Evolutionary conservation across 2,888 invertebrate genomes (phyloP).

Genomic region (Graphium colonna): DNA sequence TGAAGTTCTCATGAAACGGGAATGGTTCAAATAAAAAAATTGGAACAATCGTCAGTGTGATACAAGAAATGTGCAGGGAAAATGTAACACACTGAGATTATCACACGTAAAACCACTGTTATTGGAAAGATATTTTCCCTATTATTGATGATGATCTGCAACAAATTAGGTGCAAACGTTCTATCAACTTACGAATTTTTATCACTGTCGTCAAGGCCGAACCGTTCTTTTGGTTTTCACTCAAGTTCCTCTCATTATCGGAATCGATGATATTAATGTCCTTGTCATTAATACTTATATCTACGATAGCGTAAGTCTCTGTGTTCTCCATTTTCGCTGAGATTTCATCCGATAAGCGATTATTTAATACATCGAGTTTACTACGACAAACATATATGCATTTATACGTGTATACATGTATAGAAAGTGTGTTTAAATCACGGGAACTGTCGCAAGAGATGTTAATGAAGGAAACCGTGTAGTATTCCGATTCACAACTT

Average conservation of each 20-base stretch:
- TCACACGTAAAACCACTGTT: not conserved
- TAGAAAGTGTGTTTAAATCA: slow-evolving; percentile 29
- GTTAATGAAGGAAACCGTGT: slow-evolving; percentile 17
- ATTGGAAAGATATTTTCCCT: not conserved
- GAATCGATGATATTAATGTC: slow-evolving; percentile 39
- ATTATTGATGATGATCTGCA: not conserved
- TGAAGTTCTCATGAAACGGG: slow-evolving; percentile 2
- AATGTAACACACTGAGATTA: not conserved
- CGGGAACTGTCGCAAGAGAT: slow-evolving; percentile 32
- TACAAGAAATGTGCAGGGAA: not conserved
- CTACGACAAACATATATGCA: not conserved
- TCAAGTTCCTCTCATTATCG: slow-evolving; percentile 28
- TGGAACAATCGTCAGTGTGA: not conserved
- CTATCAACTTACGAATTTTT: slow-evolving; percentile 61
- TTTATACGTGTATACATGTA: not conserved
- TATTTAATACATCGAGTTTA: slow-evolving; percentile 1
- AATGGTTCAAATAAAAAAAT: slow-evolving; percentile 30
- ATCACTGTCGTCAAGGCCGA: slow-evolving; percentile 53
- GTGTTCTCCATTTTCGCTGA: slow-evolving; percentile 50
- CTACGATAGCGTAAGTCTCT: slow-evolving; percentile 61
- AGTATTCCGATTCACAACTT: slow-evolving; percentile 26
- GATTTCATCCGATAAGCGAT: not conserved
- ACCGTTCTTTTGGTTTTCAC: slow-evolving; percentile 41
- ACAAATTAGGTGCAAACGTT: slow-evolving; percentile 3
- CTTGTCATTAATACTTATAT: slow-evolving; percentile 57